These are phyloP conservation scores for Hypolimnas misippus DNA, from an alignment of 2,888 invertebrate genomes.

Conservation along the genomic window DNA sequence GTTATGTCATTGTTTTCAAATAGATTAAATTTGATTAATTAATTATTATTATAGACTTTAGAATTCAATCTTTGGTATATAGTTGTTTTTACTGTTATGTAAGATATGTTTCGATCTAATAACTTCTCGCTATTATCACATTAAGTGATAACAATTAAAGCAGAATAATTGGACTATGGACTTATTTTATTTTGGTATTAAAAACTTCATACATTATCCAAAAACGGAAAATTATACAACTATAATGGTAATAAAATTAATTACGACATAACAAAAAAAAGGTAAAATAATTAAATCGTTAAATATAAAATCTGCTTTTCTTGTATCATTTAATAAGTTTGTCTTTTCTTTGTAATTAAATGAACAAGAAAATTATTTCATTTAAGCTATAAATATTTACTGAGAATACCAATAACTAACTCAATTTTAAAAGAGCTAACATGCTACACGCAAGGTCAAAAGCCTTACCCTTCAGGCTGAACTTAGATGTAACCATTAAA, in stretches of 20 bases:
- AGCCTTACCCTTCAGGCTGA: slow-evolving; percentile 1
- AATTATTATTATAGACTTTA: not conserved
- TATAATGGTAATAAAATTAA: too few relatives aligned
- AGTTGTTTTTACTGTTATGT: not conserved
- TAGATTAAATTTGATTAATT: too few relatives aligned
- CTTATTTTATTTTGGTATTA: not conserved
- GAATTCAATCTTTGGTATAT: not conserved
- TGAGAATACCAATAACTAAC: not conserved
- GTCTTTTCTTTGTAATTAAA: too few relatives aligned
- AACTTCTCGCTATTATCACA: slow-evolving; percentile 4
- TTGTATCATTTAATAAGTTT: too few relatives aligned
- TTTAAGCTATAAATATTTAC: too few relatives aligned
- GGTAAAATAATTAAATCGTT: too few relatives aligned
- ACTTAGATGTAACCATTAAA: not conserved
- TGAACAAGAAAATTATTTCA: too few relatives aligned
- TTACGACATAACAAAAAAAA: too few relatives aligned
- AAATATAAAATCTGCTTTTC: too few relatives aligned
- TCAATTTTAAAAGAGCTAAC: not conserved
- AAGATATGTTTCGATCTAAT: not conserved
- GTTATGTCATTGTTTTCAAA: not conserved
- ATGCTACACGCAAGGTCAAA: not conserved
- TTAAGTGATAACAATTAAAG: not conserved
- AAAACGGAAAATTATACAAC: too few relatives aligned
- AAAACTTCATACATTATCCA: too few relatives aligned
- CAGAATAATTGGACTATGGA: not conserved